Evolutionary conservation across 2,113 vertebrate species (phyloP).

Genomic region (Eolophus roseicapilla): DNA sequence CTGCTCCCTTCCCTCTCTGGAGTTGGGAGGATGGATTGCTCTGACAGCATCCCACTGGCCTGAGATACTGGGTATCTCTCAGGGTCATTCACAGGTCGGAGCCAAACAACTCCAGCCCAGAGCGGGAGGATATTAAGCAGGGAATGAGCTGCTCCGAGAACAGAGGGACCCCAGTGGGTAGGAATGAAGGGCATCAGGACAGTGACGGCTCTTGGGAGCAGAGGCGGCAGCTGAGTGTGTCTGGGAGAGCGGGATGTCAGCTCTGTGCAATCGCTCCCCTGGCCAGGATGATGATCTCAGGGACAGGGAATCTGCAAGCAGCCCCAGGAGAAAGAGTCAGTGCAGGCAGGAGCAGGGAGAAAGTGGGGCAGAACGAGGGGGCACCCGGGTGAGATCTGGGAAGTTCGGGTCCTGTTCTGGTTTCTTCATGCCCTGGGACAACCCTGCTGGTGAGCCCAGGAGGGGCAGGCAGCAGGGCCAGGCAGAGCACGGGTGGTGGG

Average conservation of each 20-base stretch:
- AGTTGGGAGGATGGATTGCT: background rate
- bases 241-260: background rate
- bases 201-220: constrained; percentile 20
- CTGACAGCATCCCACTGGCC: background rate
- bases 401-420: background rate
- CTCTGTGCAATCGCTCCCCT: background rate
- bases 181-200: background rate
- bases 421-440: background rate
- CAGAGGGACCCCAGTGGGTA: background rate
- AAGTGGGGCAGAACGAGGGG: background rate
- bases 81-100: background rate
- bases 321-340: background rate
- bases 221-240: background rate
- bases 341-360: background rate
- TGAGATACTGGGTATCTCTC: background rate
- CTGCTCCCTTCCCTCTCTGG: background rate
- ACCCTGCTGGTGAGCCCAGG: background rate
- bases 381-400: background rate
- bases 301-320: background rate
- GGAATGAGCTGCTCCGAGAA: background rate
- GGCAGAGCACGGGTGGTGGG: background rate
- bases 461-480: background rate
- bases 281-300: background rate
- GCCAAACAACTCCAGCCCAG: accelerated
- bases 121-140: background rate